Conservation (phyloP, 2,797 vertebrate species). For the Danio jaintianensis region DNA sequence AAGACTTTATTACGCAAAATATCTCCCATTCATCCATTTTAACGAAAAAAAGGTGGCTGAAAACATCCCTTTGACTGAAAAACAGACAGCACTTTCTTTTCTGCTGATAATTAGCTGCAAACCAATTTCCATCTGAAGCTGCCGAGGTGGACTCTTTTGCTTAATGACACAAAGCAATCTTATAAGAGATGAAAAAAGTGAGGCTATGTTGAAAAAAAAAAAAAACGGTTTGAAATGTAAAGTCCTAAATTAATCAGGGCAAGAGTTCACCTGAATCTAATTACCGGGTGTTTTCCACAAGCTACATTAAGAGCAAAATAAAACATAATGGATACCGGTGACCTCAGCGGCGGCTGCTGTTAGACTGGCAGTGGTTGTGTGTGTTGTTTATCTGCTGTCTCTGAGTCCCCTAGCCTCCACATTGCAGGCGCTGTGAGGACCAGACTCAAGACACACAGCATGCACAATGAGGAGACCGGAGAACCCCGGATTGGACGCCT, state of each 20-base stretch:
- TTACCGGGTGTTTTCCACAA: background rate
- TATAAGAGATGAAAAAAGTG: conserved; percentile 1
- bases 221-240: background rate
- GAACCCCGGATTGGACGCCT: conserved; percentile 26
- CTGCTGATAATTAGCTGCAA: conserved; percentile 29
- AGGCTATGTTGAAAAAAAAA: background rate
- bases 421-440: conserved; percentile 66
- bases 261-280: background rate
- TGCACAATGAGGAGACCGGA: conserved; percentile 64
- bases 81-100: conserved; percentile 32
- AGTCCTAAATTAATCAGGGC: conserved; percentile 11
- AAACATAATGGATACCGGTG: background rate
- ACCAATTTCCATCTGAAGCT: conserved; percentile 18
- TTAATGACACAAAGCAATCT: conserved; percentile 16
- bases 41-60: conserved; percentile 13
- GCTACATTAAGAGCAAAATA: conserved; percentile 3
- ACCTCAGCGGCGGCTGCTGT: background rate
- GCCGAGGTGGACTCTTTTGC: background rate
- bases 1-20: background rate
- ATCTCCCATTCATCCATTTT: conserved; percentile 1
- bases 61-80: conserved; percentile 9
- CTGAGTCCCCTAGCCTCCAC: conserved; percentile 59
- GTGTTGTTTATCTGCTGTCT: conserved; percentile 33
- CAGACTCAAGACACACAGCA: conserved; percentile 63
- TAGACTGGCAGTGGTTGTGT: background rate